Percentiles rank a stretch among this genome's conserved stretches.
Evolutionary conservation across 1,140 invertebrate species (phyloP).

Genomic region (Drosophila auraria): DNA sequence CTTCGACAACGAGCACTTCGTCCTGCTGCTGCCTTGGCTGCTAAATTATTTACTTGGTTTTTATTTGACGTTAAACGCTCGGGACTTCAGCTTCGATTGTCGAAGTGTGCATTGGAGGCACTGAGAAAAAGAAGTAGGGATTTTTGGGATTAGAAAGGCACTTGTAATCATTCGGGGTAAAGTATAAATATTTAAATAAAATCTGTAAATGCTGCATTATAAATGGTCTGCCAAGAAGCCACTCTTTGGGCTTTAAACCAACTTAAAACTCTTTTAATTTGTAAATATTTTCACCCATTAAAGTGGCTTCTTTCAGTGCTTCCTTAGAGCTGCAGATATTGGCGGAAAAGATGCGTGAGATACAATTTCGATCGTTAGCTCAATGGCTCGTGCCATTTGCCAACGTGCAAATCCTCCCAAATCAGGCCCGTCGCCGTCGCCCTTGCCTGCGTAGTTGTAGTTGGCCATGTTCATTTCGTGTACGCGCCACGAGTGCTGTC

Average conservation of each 20-base stretch:
- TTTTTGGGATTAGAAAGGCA: no score
- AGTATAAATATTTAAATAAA: not conserved
- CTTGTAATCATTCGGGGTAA: not conserved
- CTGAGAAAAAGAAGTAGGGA: not conserved
- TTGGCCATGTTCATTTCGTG: conserved; percentile 65
- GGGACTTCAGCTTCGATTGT: conserved; percentile 52
- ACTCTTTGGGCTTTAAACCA: not conserved
- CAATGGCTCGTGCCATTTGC: conserved; percentile 58
- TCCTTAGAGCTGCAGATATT: conserved; percentile 17
- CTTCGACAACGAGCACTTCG: conserved; percentile 45
- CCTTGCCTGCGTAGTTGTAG: conserved; percentile 13
- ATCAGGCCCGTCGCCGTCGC: not conserved
- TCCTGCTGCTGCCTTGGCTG: conserved; percentile 34
- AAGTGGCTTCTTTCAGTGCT: conserved; percentile 20
- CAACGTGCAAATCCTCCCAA: conserved; percentile 45
- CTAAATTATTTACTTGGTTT: conserved; percentile 79
- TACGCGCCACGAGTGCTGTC: conserved; percentile 60
- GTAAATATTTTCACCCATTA: not conserved
- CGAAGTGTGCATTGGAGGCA: conserved; percentile 35
- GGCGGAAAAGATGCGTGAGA: conserved; percentile 41
- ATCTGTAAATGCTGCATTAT: no score
- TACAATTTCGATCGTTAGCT: conserved; percentile 61
- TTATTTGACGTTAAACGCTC: conserved; percentile 77
- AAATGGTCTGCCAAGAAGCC: not conserved
- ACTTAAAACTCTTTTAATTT: not conserved